Evolutionary conservation across 1,140 invertebrate species (phyloP).

Genomic region (Pteromalus puparum): DNA sequence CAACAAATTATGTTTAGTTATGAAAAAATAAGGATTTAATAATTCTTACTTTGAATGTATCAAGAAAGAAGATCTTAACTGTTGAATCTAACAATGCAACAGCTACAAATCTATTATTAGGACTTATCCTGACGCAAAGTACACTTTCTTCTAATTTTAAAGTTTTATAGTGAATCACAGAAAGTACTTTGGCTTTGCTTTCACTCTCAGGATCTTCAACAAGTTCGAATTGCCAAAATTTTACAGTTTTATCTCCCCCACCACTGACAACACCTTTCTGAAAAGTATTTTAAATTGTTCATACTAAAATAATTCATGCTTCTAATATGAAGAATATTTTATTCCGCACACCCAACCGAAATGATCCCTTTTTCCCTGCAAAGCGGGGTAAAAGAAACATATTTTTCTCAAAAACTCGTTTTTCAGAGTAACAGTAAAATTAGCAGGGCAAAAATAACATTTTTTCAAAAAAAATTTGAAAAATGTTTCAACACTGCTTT

Average conservation of each 20-base stretch:
- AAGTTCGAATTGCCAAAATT: slow-evolving; percentile 96
- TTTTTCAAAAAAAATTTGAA: no score
- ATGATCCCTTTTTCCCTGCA: no score
- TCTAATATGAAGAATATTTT: neutral
- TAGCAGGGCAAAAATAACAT: no score
- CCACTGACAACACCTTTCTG: slow-evolving; percentile 89
- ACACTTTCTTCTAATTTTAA: slow-evolving; percentile 92
- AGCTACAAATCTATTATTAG: slow-evolving; percentile 92
- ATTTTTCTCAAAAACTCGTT: no score
- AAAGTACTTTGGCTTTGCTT: slow-evolving; percentile 83
- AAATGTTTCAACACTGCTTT: no score
- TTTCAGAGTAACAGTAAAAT: no score
- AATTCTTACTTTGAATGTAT: slow-evolving; percentile 85
- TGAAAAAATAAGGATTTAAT: neutral
- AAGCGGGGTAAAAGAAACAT: no score
- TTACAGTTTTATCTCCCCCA: slow-evolving; percentile 91
- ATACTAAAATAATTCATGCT: neutral
- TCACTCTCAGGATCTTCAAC: slow-evolving; percentile 80
- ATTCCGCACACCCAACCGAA: no score
- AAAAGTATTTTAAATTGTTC: slow-evolving; percentile 33
- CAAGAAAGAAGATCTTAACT: slow-evolving; percentile 96
- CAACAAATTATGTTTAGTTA: neutral
- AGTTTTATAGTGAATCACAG: slow-evolving; percentile 86
- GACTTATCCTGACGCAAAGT: slow-evolving; percentile 87
- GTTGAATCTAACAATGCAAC: slow-evolving; percentile 94